These are phyloP conservation scores for Hirtodrosophila alboralis DNA, from an alignment of 2,888 invertebrate species.

Conservation along the genomic window DNA sequence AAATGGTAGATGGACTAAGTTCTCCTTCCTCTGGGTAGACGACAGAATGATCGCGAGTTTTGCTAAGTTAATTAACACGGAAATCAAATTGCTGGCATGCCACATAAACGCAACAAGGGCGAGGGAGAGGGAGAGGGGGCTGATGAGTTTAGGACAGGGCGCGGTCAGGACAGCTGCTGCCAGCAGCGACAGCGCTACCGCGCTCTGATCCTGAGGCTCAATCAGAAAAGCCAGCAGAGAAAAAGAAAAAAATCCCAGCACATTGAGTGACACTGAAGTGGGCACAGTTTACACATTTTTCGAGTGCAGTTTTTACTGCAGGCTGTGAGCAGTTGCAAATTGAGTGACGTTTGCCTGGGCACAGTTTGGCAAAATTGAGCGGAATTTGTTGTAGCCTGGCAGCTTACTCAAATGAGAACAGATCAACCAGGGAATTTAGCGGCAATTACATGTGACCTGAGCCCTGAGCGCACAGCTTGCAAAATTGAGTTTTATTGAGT, in stretches of 20 bases:
- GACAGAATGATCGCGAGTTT: conserved; percentile 52
- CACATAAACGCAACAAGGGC: conserved; percentile 29
- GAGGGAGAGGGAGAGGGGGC: not conserved
- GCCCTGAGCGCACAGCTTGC: no score
- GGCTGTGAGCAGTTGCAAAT: no score
- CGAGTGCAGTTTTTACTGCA: no score
- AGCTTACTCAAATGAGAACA: no score
- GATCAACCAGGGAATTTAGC: no score
- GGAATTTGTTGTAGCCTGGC: no score
- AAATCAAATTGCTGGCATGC: conserved; percentile 77
- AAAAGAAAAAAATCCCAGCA: conserved; percentile 1
- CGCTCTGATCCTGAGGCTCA: conserved; percentile 44
- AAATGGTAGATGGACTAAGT: not conserved
- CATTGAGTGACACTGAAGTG: not conserved
- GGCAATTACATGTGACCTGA: no score
- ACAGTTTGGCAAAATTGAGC: no score
- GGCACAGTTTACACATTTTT: no score
- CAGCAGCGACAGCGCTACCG: no score
- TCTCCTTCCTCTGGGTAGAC: not conserved
- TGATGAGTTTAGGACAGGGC: conserved; percentile 3
- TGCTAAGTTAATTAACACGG: conserved; percentile 80
- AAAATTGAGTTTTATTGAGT: no score
- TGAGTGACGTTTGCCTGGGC: no score
- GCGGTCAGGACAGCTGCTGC: conserved; percentile 29
- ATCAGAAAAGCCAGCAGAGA: conserved; percentile 13